Evolutionary conservation across 2,888 invertebrate genomes (phyloP), one percentile per base, ranked within the genome.

Genomic region (Teinopalpus imperialis): DNA sequence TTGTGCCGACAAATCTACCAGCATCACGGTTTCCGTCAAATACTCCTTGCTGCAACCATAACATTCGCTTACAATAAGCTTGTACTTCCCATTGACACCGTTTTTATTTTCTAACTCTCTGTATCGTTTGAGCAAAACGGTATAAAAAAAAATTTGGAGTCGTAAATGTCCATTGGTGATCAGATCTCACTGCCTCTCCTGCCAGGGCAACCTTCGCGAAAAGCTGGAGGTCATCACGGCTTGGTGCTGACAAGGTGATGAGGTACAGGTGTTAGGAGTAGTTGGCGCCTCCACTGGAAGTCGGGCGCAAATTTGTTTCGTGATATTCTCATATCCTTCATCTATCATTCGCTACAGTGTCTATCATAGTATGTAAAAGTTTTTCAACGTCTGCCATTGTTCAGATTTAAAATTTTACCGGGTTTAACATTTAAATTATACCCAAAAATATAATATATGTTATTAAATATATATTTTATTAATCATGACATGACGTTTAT

Each of bases 231-330:
- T 56, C 58, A 3, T 57, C 54, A 36, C 59, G 59, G 8, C 52
- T 49, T 2, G 51, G 45, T 6, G 55, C 58, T 2, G 55, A 53
- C 26, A 77, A 43, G 6, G 52, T 63, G 2, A 57, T 63, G n/a
- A 54, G 47, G 39, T 56, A 67, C 0, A 76, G 46, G 5, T 49
- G 52, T 2, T 74, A 69, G 1, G 70, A 66, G 51, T 67, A 76
- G 48, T 75, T 76, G 0, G 69, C 74, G 1, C 78, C 78, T 1
- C 55, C 69, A 2, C 57, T 68, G 5, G 59, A 59, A 7, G 67
- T 53, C 2, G 64, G 54, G 5, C 56, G 59, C 1, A 72, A 20
- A 20, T 54, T 45, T 3, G 71, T 40, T 8, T 57, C 36, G 27
- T 52, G 49, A 9, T n/a, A n/a, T 66, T 43, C 8, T 59, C 40